Percentiles rank a stretch among this genome's conserved stretches.
Evolutionary conservation across 2,888 invertebrate species (phyloP).

Genomic region (Eumacrocentrus americanus): DNA sequence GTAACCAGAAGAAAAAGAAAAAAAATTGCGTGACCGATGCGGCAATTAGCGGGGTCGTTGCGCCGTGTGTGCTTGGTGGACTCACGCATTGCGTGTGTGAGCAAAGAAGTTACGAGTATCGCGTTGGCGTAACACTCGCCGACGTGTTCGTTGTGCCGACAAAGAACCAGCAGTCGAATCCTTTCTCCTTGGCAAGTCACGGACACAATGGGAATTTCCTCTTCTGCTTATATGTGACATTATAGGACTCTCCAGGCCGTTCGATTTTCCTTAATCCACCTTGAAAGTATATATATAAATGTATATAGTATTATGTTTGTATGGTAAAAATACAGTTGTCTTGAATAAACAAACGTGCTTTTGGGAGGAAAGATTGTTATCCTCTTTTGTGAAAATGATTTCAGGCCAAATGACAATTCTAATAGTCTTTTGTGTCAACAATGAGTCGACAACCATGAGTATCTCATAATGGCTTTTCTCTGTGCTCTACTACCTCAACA

Average conservation of each 20-base stretch:
- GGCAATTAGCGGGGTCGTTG: conserved; percentile 41
- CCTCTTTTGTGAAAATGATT: conserved; percentile 16
- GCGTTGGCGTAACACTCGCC: conserved; percentile 44
- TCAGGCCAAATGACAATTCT: neutral
- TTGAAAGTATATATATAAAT: conserved; percentile 1
- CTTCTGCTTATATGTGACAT: conserved; percentile 10
- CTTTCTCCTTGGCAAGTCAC: neutral
- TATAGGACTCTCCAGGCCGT: neutral
- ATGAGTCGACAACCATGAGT: conserved; percentile 17
- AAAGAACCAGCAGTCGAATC: conserved; percentile 24
- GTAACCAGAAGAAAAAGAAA: conserved; percentile 13
- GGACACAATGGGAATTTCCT: conserved; percentile 12
- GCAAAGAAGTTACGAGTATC: conserved; percentile 36
- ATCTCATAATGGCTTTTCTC: neutral
- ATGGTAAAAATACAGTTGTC: neutral
- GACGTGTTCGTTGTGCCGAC: conserved; percentile 31
- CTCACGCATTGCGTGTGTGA: conserved; percentile 20
- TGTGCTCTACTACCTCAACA: too few species aligned
- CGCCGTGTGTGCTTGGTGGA: conserved; percentile 27
- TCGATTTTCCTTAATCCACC: conserved; percentile 10
- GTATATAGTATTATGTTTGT: neutral
- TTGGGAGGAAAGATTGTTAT: neutral
- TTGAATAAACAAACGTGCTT: conserved; percentile 2
- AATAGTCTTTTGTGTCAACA: conserved; percentile 1
- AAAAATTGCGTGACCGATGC: conserved; percentile 38